Percentiles rank a stretch among this genome's conserved stretches.
Evolutionary conservation across 2,113 vertebrate genomes (phyloP).

Genomic region (Heterotilapia buettikoferi): DNA sequence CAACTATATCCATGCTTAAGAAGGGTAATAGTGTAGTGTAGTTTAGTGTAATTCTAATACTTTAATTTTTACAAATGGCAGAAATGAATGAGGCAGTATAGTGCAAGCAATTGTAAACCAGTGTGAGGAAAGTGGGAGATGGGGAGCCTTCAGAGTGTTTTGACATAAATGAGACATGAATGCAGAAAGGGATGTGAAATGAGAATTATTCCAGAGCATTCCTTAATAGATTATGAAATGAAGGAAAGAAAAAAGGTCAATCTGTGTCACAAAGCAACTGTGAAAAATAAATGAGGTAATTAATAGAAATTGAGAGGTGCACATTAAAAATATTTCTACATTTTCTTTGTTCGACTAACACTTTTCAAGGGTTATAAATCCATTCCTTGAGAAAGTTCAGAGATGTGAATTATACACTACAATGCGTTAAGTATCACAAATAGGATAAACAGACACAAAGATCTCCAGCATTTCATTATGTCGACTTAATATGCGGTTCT

Average conservation of each 20-base stretch:
- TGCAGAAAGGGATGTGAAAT: conserved; percentile 34
- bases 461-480: conserved; percentile 47
- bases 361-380: not conserved
- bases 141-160: conserved; percentile 27
- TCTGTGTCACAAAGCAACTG: conserved; percentile 30
- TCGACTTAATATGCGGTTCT: conserved; percentile 40
- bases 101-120: not conserved
- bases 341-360: conserved; percentile 2
- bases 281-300: conserved; percentile 44
- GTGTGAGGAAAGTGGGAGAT: not conserved
- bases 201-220: conserved; percentile 33
- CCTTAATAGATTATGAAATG: conserved; percentile 43
- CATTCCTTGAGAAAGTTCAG: not conserved
- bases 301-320: conserved; percentile 13
- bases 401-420: not conserved
- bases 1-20: not conserved
- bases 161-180: conserved; percentile 44
- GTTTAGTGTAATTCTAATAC: not conserved
- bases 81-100: not conserved
- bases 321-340: conserved; percentile 1
- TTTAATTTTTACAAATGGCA: not conserved
- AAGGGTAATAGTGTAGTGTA: not conserved
- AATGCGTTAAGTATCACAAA: not conserved
- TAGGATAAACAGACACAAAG: conserved; percentile 32
- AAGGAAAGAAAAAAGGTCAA: conserved; percentile 40